phyloP scores from a whole-genome alignment of 2,113 vertebrate species.

The Paratilapia polleni region DNA sequence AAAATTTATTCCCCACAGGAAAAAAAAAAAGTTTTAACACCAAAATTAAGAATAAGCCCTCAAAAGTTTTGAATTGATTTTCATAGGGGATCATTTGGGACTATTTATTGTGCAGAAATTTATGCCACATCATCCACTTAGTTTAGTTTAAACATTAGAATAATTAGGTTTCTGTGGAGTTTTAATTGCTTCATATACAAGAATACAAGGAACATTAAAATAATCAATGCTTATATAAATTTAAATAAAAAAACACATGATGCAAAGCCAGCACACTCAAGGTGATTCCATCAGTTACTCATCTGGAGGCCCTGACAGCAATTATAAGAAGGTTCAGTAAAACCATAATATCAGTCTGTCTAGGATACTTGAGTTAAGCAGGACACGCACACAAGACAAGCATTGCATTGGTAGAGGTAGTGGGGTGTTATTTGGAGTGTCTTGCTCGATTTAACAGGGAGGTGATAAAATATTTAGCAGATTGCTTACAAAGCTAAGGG shows the following conservation, averaged over 20 bases:
- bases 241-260: constrained; percentile 25
- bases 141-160: constrained; percentile 43
- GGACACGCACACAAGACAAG: constrained; percentile 43
- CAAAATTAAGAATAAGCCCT: constrained; percentile 10
- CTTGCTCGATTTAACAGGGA: constrained; percentile 73
- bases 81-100: constrained; percentile 13
- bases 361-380: constrained; percentile 25
- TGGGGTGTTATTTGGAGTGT: constrained; percentile 61
- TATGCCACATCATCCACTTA: constrained; percentile 39
- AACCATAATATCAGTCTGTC: constrained; percentile 33
- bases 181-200: constrained; percentile 47
- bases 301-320: constrained; percentile 19
- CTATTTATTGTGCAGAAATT: constrained; percentile 28
- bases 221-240: constrained; percentile 42
- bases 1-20: background rate
- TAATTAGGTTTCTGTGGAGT: constrained; percentile 37
- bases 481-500: constrained; percentile 75
- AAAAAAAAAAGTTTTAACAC: constrained; percentile 16
- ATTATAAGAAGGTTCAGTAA: constrained; percentile 21
- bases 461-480: constrained; percentile 78
- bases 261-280: constrained; percentile 19
- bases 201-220: constrained; percentile 47
- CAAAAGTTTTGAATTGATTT: constrained; percentile 26
- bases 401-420: constrained; percentile 53
- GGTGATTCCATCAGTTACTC: constrained; percentile 50